Percentiles rank a stretch among this genome's conserved stretches.
Evolutionary conservation across 2,888 invertebrate species (phyloP).

Genomic region (Ametastegia equiseti): DNA sequence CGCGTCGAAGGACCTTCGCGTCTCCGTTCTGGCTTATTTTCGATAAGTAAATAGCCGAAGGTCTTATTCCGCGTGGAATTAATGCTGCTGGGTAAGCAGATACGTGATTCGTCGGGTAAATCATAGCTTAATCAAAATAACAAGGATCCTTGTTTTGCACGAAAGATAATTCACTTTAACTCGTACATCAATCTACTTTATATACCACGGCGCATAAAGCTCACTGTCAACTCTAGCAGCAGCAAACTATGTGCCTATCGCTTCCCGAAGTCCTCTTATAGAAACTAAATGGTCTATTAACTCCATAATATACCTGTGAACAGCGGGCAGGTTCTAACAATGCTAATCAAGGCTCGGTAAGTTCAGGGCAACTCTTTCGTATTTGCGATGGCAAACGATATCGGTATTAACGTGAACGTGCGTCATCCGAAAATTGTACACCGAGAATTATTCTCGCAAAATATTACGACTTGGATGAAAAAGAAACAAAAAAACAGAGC

Average conservation of each 20-base stretch:
- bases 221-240: background rate
- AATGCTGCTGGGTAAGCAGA: too few relatives aligned
- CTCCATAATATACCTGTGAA: conserved; percentile 13
- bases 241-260: background rate
- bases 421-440: too few relatives aligned
- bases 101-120: background rate
- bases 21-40: too few relatives aligned
- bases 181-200: background rate
- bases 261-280: conserved; percentile 17
- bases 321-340: background rate
- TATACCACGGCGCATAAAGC: background rate
- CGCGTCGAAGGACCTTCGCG: too few relatives aligned
- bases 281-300: conserved; percentile 15
- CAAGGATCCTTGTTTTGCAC: background rate
- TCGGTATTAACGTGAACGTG: too few relatives aligned
- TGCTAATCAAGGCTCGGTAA: background rate
- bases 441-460: too few relatives aligned
- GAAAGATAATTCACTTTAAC: conserved; percentile 3
- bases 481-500: too few relatives aligned
- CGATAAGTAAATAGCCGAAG: too few relatives aligned
- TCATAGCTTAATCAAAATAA: background rate
- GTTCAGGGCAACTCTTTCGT: background rate
- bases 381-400: background rate
- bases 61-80: too few relatives aligned
- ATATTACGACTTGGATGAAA: too few relatives aligned